Evolutionary conservation across 2,888 invertebrate species (phyloP), one percentile per base, ranked within the genome.

Genomic region (Tinea pellionella): DNA sequence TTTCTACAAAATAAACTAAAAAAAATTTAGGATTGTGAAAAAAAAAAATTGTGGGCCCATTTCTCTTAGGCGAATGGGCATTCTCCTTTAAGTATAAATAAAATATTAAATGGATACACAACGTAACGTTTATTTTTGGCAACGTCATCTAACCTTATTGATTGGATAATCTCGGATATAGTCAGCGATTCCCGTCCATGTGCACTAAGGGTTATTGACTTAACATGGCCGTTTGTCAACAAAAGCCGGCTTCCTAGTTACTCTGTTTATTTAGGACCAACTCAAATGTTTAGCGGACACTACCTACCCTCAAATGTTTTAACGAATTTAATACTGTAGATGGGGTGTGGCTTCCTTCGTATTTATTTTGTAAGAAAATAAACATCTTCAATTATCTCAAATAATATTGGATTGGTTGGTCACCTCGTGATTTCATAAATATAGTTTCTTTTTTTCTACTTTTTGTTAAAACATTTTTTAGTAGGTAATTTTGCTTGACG

Each of bases 231-330:
- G 13, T 47, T n/a, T 47, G 47, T 47, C n/a, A 47, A 47, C 47
- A 47, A 8, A 16, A 16, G 15, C 9, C 47, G 47, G 16, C 47
- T 47, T 47, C 47, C 47, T 47, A 47, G 47, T 47, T 47, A 47
- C 47, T 15, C 47, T 47, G 47, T 47, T 47, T 47, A 15, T 16
- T 16, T 13, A 47, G 16, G 47, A 9, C 47, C 47, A n/a, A 16
- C 47, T 16, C 47, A 47, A 47, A 47, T 47, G 9, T 47, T 47
- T 47, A 37, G 47, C 47, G 47, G 16, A 9, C 47, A 13, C 13
- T 47, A 47, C 47, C 15, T 47, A 37, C 37, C 37, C 47, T n/a
- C 47, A n/a, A 47, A n/a, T 47, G 47, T 47, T 47, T 47, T 47
- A n/a, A 47, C 47, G 12, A 47, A 47, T 47, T 47, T 47, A 16